Percentiles rank a stretch among this genome's conserved stretches.
Conservation (phyloP, 2,113 vertebrate genomes). For the Dicrurus megarhynchus region DNA sequence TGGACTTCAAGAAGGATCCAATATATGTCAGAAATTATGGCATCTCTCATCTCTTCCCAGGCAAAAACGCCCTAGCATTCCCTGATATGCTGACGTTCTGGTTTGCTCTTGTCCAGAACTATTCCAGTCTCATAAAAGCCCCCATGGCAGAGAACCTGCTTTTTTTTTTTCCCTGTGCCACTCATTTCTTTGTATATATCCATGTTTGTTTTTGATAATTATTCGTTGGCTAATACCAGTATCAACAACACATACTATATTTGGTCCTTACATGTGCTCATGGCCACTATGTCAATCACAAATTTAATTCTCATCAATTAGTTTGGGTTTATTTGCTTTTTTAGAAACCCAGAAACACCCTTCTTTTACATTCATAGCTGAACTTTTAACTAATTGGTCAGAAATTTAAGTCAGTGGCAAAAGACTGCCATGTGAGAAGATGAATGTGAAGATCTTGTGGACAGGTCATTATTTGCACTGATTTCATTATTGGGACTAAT, state of each 20-base stretch:
- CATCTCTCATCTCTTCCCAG: not conserved
- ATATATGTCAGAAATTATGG: not conserved
- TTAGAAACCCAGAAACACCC: not conserved
- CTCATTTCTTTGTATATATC: not conserved
- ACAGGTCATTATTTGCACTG: not conserved
- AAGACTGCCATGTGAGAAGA: not conserved
- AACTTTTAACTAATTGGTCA: not conserved
- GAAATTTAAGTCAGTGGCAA: not conserved
- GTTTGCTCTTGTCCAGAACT: not conserved
- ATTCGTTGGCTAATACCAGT: not conserved
- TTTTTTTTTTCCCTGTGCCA: not conserved
- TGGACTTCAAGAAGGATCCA: not conserved
- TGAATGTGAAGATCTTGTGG: not conserved
- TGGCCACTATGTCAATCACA: not conserved
- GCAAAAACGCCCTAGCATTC: accelerated
- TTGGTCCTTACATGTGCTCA: not conserved
- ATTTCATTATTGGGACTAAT: not conserved
- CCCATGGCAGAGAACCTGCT: accelerated
- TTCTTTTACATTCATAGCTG: not conserved
- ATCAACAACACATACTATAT: accelerated
- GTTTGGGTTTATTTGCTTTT: not conserved
- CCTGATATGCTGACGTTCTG: not conserved
- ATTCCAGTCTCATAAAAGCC: not conserved
- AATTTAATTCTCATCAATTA: not conserved
- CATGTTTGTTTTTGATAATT: not conserved